These are phyloP conservation scores for Hapalemur alaotrensis DNA, from an alignment of 2,797 vertebrate species.

Conservation along the genomic window DNA sequence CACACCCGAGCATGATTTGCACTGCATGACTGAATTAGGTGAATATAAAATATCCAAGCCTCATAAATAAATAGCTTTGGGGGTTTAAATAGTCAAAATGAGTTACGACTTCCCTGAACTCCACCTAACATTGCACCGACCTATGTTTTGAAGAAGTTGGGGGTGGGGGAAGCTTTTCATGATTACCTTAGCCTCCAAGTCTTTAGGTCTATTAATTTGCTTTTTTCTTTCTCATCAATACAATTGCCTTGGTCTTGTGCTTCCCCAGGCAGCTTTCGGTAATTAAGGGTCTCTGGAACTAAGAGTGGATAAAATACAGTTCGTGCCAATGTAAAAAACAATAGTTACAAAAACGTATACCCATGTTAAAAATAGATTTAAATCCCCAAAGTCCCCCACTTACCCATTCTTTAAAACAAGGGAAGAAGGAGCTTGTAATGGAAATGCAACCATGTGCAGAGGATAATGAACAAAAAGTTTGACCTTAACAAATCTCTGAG, in stretches of 20 bases:
- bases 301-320: background rate
- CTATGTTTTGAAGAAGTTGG: background rate
- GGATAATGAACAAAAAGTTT: background rate
- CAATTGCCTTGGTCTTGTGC: background rate
- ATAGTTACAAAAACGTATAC: background rate
- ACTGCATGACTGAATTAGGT: background rate
- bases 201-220: background rate
- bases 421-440: background rate
- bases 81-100: background rate
- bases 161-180: background rate
- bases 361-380: constrained; percentile 1
- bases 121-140: background rate
- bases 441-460: background rate
- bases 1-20: background rate
- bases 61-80: background rate
- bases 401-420: background rate
- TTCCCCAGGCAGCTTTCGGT: constrained; percentile 7
- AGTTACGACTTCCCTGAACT: background rate
- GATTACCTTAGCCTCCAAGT: background rate
- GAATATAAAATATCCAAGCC: background rate
- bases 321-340: background rate
- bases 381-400: background rate
- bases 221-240: background rate
- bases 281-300: background rate
- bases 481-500: background rate